Percentiles rank a stretch among this genome's conserved stretches.
Evolutionary conservation across 2,113 vertebrate genomes (phyloP).

Genomic region (pig (Sus scrofa)): DNA sequence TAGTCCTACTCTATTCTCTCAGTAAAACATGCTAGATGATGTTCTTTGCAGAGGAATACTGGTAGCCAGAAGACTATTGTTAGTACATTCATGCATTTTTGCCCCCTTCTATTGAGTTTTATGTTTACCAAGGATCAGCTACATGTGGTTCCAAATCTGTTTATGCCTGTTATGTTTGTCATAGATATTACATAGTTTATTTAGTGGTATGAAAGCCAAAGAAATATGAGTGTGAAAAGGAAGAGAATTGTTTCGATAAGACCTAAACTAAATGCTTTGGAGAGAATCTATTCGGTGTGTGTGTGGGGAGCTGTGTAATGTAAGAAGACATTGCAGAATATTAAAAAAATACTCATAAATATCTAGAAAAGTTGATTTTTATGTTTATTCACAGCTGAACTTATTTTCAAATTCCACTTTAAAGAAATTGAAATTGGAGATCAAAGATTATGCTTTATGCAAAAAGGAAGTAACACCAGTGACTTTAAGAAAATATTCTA

Average conservation of each 20-base stretch:
- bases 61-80: neutral
- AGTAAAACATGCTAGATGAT: neutral
- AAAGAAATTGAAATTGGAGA: slow-evolving; percentile 19
- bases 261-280: slow-evolving; percentile 48
- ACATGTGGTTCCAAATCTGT: neutral
- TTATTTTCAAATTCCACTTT: slow-evolving; percentile 20
- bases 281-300: neutral
- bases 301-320: neutral
- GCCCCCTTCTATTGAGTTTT: neutral
- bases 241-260: neutral
- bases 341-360: slow-evolving; percentile 36
- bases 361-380: neutral
- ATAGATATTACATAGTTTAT: neutral
- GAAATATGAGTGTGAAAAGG: slow-evolving; percentile 1
- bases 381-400: neutral
- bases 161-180: slow-evolving; percentile 22
- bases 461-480: neutral
- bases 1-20: neutral
- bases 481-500: neutral
- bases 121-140: slow-evolving; percentile 1
- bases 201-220: slow-evolving; percentile 30
- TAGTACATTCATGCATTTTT: neutral
- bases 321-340: neutral
- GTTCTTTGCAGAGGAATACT: neutral
- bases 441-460: neutral